Evolutionary conservation across 2,797 vertebrate genomes (phyloP).

Genomic region (Siniperca undulata): DNA sequence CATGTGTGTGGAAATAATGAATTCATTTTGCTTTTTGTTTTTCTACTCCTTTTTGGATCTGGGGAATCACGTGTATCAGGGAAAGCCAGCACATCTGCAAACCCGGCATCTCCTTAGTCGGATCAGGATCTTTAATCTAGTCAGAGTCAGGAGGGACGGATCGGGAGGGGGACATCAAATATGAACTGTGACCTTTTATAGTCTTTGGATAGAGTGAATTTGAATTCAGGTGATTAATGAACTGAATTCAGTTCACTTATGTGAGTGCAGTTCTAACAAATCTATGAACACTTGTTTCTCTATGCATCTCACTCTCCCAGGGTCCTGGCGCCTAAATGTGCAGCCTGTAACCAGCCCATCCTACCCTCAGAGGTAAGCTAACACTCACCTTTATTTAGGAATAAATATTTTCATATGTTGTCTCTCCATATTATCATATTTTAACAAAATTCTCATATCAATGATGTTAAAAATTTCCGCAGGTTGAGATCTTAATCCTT

Average conservation of each 20-base stretch:
- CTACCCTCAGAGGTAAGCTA: conserved; percentile 93
- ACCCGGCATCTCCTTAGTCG: conserved; percentile 55
- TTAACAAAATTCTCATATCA: neutral
- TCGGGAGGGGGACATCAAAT: conserved; percentile 19
- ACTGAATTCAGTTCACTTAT: neutral
- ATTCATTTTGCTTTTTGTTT: conserved; percentile 58
- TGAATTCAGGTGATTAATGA: neutral
- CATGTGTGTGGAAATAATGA: conserved; percentile 69
- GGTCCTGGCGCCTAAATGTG: conserved; percentile 96
- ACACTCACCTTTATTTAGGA: neutral
- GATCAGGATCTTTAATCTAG: conserved; percentile 33
- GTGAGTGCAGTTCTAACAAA: conserved; percentile 3
- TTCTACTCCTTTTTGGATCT: conserved; percentile 45
- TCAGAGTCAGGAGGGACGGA: neutral
- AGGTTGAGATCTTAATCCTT: neutral
- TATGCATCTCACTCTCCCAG: conserved; percentile 71
- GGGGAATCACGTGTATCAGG: conserved; percentile 52
- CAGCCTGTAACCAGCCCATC: conserved; percentile 93
- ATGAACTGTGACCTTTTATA: conserved; percentile 15
- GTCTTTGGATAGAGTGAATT: neutral
- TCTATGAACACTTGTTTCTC: conserved; percentile 9
- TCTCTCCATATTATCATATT: neutral
- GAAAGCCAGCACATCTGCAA: conserved; percentile 75
- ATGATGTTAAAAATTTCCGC: neutral
- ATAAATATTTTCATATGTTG: neutral